phyloP scores from a whole-genome alignment of 2,888 invertebrate species.

The Epicampocera succincta region DNA sequence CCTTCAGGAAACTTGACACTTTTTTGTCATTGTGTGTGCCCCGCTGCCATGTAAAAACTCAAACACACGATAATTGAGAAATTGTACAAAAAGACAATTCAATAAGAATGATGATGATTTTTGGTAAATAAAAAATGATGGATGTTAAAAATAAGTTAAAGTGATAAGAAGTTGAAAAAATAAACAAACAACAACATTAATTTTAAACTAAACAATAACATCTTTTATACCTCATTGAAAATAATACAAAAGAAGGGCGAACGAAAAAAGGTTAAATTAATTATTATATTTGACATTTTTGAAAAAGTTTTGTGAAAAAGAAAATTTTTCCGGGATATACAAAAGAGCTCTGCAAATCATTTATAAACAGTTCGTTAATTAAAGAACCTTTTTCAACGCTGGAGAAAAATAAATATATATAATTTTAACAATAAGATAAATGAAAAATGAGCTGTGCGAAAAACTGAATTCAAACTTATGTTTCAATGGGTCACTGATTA shows the following conservation, averaged over 20 bases:
- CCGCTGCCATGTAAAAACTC: constrained; percentile 46
- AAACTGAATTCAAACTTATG: too few species aligned
- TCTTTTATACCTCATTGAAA: constrained; percentile 6
- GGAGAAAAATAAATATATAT: background rate
- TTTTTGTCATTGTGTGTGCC: constrained; percentile 13
- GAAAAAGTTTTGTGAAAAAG: background rate
- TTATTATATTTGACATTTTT: constrained; percentile 38
- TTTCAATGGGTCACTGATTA: too few species aligned
- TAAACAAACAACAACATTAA: constrained; percentile 14
- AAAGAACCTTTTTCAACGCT: too few species aligned
- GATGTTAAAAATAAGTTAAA: constrained; percentile 21
- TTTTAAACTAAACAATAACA: constrained; percentile 2
- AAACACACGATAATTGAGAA: constrained; percentile 57
- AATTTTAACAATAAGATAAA: constrained; percentile 42
- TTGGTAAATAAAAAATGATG: constrained; percentile 31
- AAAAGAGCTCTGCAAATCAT: too few species aligned
- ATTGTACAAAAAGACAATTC: constrained; percentile 48
- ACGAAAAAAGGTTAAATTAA: constrained; percentile 25
- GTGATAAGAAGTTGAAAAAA: constrained; percentile 14
- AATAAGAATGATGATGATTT: constrained; percentile 37
- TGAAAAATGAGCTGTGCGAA: constrained; percentile 10
- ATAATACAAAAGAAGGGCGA: background rate
- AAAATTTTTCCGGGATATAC: background rate
- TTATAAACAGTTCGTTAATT: too few species aligned
- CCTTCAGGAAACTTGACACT: constrained; percentile 56